Base-by-base conservation (phyloP, 2,888 invertebrate species). In the Cephalotes varians region DNA sequence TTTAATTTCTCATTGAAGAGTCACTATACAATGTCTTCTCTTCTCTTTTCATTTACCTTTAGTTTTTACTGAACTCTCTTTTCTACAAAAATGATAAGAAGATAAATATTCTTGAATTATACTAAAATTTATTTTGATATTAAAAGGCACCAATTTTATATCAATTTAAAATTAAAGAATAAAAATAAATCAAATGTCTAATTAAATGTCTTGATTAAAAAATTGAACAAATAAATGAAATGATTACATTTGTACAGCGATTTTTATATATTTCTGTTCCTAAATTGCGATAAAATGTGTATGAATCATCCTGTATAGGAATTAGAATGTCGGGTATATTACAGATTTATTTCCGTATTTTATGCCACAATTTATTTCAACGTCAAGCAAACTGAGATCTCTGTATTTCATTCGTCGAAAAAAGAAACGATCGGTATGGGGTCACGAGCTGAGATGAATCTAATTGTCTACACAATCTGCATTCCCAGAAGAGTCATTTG, bases 221-320 rank as follows among this genome's bases (percentile, higher is more conserved):
- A 15, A 65, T 28, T 47, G 1, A 44, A 47, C 15, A 47, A 65
- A 65, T 40, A 0, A 12, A 31, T 31, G 12, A 69, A 51, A 71
- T 58, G 12, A 40, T 12, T 58, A 31, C 9, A 21, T 37, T 21
- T 9, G 34, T 12, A 54, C 1, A 15, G 4, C 9, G 15, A 15
- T n/a, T 28, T 56, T n/a, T 2, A 0, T 12, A 7, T 9, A 28
- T 28, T 40, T 44, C 3, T 58, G 7, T 73, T 58, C 2, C 34
- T 5, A 25, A 44, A 28, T n/a, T 37, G n/a, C n/a, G 25, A 51
- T 51, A 3, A 51, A 67, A 54, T n/a, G 25, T n/a, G 7, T 21
- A 9, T 76, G 76, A 76, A 54, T 54, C 76, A 15, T 31, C 28
- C 67, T 76, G 25, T 76, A 76, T 2, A 49, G 25, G 21, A 74